phyloP scores from a whole-genome alignment of 92 coral and sea anemone species.

The Scolanthus callimorphus region DNA sequence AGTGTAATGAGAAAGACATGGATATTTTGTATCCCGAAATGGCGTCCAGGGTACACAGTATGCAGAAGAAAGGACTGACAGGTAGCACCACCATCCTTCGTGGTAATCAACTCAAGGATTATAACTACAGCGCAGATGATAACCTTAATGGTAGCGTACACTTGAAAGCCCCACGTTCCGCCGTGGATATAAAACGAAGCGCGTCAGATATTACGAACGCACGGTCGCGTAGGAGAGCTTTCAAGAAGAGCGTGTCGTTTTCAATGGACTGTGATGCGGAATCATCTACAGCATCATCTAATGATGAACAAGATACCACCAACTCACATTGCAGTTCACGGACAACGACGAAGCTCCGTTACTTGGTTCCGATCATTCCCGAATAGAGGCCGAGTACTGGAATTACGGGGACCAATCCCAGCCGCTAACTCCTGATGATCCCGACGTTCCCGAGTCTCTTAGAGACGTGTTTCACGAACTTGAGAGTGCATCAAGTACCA shows the following conservation, averaged over 20 bases:
- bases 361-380: not conserved
- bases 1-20: not conserved
- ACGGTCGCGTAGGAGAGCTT: slow-evolving; percentile 7
- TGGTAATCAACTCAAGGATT: slow-evolving; percentile 46
- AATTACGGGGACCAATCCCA: not conserved
- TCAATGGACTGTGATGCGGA: slow-evolving; percentile 18
- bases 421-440: not conserved
- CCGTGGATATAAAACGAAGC: not conserved
- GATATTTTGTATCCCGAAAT: slow-evolving; percentile 50
- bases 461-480: not conserved
- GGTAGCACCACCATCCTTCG: slow-evolving; percentile 81
- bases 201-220: slow-evolving; percentile 1
- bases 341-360: not conserved
- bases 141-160: too few species aligned
- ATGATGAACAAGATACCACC: not conserved
- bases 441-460: not conserved
- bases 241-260: slow-evolving; percentile 28
- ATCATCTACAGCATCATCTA: not conserved
- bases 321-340: not conserved
- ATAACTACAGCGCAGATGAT: not conserved
- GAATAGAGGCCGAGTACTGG: not conserved
- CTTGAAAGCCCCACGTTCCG: not conserved
- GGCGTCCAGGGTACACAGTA: slow-evolving; percentile 41
- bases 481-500: not conserved
- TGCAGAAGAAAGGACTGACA: slow-evolving; percentile 56